Evolutionary conservation across 2,888 invertebrate species (phyloP).

Genomic region (Tromatobia lineatoria): DNA sequence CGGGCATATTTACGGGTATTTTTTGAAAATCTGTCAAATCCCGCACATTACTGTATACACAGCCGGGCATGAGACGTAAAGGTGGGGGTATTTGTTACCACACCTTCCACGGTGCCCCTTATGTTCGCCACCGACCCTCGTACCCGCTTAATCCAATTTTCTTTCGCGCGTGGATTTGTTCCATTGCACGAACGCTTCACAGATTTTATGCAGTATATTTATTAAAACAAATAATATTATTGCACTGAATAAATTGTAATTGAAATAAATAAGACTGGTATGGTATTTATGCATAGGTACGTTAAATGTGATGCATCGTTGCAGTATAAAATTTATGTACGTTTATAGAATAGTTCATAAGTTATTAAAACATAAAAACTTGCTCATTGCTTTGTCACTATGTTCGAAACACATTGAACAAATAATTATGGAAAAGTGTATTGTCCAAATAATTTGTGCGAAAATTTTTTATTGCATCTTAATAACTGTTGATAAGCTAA

Average conservation of each 20-base stretch:
- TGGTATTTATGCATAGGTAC: not conserved
- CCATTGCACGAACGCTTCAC: not conserved
- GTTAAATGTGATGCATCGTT: no score
- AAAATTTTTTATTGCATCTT: no score
- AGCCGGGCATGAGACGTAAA: conserved; percentile 37
- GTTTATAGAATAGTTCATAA: no score
- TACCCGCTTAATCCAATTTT: conserved; percentile 81
- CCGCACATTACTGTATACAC: conserved; percentile 71
- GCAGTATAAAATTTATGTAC: no score
- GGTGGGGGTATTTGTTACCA: conserved; percentile 64
- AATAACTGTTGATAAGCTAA: no score
- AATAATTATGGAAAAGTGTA: no score
- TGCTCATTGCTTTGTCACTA: no score
- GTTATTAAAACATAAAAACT: no score
- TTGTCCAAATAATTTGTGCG: no score
- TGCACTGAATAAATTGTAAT: not conserved
- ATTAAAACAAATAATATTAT: not conserved
- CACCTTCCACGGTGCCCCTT: conserved; percentile 65
- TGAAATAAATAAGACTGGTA: not conserved
- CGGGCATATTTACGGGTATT: conserved; percentile 82
- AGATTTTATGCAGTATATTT: not conserved
- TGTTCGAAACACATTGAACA: no score
- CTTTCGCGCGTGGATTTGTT: conserved; percentile 70
- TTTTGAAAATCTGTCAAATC: conserved; percentile 80
- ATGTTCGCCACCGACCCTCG: conserved; percentile 60